Base-by-base conservation (phyloP, 2,888 invertebrate genomes). In the Ligdia adustata region DNA sequence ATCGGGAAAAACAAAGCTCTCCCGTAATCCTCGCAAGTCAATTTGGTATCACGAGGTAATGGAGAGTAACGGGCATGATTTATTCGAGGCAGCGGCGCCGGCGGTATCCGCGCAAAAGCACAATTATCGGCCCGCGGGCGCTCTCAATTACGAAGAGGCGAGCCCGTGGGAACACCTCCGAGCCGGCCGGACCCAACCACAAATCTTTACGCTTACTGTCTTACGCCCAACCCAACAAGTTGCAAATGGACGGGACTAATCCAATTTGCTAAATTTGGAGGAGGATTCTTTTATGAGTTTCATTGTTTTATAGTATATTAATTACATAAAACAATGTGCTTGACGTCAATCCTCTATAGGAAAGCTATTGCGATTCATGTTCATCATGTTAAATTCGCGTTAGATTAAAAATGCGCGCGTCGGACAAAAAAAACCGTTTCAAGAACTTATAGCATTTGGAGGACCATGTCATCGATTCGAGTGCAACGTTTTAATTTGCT, bases 121-220 rank as follows among this genome's bases (percentile, higher is more conserved):
- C 89, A 86, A 87, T 88, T 88, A 88, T 89, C 87, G 88, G 88
- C 84, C 89, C 89, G 85, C 86, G 78, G 89, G 87, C 87, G 85
- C 89, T 82, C 89, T 89, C 90, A 88, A 89, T 90, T 89, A 89
- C 90, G 78, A 83, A 77, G 78, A 84, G 90, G 84, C 75, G 81
- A 78, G 75, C 90, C 86, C 87, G 79, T 80, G 89, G 87, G 89
- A 87, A 73, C 75, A 76, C 81, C 82, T 79, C 79, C 75, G 72
- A 67, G 65, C 72, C 77, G 70, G 66, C 66, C 73, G 74, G 71
- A 67, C 71, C 77, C 73, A 67, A 70, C 80, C 79, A 81, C 85
- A 83, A 86, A 85, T 84, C 85, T 85, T 72, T 72, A 72, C 75
- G 68, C 78, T 82, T 78, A 73, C 75, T 70, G 72, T 73, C 74